Evolutionary conservation across 2,113 vertebrate genomes (phyloP), one percentile per base, ranked within the genome.

Genomic region (Naja naja): DNA sequence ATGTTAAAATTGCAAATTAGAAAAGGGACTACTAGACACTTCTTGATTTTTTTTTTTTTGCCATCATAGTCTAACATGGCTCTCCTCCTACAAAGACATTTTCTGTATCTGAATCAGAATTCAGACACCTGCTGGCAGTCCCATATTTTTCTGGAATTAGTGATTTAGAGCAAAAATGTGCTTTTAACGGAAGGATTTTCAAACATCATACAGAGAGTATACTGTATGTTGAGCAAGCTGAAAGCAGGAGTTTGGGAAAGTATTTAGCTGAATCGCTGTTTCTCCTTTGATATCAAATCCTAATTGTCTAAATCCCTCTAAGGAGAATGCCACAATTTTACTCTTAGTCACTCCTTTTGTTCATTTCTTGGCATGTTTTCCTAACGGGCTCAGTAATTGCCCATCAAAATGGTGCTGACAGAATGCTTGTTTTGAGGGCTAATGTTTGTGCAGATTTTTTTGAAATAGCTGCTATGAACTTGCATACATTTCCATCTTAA

Each of bases 401-500:
- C 4, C 49, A 74, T 30, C 87, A 74, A 81, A 89, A 89, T n/a
- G 52, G 16, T 74, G 2, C 39, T 88, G 91, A 27, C 43, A 74
- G 45, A 8, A 23, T 81, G 49, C 43, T 85, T 87, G n/a, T 85
- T 85, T 27, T 87, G 86, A 49, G 47, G 20, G 20, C 43, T 5
- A 54, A 49, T 88, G 43, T 87, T 64, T 88, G 20, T 52, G 43
- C 88, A 56, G 58, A 45, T 30, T 55, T 53, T 52, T 64, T 47
- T 53, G 2, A 85, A 89, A 93, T 60, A 58, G 45, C 89, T 90
- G 23, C 7, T 34, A 90, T 49, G 60, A 39, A 47, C 43, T 64
- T 53, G 89, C 88, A 90, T 93, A 53, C 25, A 86, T 64, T 60
- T 53, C 88, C 55, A 64, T 86, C 81, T 47, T 91, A 74, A 87